Evolutionary conservation across 1,140 invertebrate genomes (phyloP).

Genomic region (Drosophila santomea): DNA sequence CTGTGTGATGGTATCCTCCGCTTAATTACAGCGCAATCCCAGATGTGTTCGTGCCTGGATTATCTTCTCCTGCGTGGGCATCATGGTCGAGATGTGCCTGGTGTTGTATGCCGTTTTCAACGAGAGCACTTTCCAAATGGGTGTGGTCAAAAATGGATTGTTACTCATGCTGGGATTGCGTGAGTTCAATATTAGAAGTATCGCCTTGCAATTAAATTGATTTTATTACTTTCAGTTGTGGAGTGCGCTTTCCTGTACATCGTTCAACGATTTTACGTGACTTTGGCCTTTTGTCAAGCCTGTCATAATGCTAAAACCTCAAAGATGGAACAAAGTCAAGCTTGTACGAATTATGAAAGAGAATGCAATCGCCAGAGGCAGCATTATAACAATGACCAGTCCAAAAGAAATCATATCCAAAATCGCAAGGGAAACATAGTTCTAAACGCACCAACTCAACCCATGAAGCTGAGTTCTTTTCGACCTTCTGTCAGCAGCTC

Average conservation of each 20-base stretch:
- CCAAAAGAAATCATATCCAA: not conserved
- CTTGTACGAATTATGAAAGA: no score
- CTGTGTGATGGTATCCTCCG: not conserved
- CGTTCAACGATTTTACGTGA: constrained; percentile 51
- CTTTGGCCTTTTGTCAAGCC: constrained; percentile 5
- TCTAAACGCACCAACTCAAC: not conserved
- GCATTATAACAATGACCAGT: no score
- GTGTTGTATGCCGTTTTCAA: constrained; percentile 49
- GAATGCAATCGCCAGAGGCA: not conserved
- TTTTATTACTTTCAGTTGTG: constrained; percentile 26
- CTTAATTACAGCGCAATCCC: constrained; percentile 34
- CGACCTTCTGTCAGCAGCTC: not conserved
- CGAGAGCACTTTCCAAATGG: constrained; percentile 23
- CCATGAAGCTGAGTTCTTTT: not conserved
- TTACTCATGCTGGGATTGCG: constrained; percentile 31
- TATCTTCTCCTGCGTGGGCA: constrained; percentile 52
- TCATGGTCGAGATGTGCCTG: constrained; percentile 40
- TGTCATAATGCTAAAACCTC: not conserved
- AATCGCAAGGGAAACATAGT: not conserved
- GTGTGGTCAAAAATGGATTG: constrained; percentile 34
- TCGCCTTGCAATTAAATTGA: not conserved
- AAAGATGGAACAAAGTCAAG: not conserved
- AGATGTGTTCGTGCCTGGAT: constrained; percentile 51
- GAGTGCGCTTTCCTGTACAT: constrained; percentile 52
- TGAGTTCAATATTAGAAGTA: constrained; percentile 2